Conservation (phyloP, 2,888 invertebrate genomes). For the Drosophila vallismaia region DNA sequence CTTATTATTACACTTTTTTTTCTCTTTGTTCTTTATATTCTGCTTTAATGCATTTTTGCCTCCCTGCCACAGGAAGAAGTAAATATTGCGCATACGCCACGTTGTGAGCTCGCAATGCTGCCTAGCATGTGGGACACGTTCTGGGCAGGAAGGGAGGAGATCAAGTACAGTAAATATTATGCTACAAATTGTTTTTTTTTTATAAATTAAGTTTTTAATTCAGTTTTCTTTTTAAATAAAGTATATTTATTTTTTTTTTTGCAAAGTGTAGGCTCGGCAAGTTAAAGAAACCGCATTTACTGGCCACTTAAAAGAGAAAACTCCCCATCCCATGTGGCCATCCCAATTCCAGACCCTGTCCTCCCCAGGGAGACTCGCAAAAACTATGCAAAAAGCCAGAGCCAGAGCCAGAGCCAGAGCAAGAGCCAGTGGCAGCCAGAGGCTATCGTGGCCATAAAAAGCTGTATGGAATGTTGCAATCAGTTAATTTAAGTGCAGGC, state of each 20-base stretch:
- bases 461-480: constrained; percentile 78
- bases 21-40: neutral
- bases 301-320: constrained; percentile 67
- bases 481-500: constrained; percentile 81
- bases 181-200: constrained; percentile 1
- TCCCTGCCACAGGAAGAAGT: constrained; percentile 20
- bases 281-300: constrained; percentile 61
- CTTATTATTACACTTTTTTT: constrained; percentile 10
- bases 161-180: constrained; percentile 1
- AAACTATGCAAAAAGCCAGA: constrained; percentile 56
- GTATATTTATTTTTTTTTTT: too few species aligned
- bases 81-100: constrained; percentile 70
- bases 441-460: constrained; percentile 63
- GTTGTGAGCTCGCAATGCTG: constrained; percentile 66
- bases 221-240: neutral
- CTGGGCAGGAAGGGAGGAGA: constrained; percentile 11
- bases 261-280: constrained; percentile 16
- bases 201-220: neutral
- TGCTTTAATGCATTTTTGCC: constrained; percentile 49
- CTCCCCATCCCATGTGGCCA: constrained; percentile 57
- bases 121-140: constrained; percentile 57
- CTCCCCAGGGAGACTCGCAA: constrained; percentile 24
- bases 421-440: constrained; percentile 16
- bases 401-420: constrained; percentile 10
- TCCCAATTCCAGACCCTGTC: neutral